Conservation (phyloP, 2,797 vertebrate species). For the Scolopax rusticola region DNA sequence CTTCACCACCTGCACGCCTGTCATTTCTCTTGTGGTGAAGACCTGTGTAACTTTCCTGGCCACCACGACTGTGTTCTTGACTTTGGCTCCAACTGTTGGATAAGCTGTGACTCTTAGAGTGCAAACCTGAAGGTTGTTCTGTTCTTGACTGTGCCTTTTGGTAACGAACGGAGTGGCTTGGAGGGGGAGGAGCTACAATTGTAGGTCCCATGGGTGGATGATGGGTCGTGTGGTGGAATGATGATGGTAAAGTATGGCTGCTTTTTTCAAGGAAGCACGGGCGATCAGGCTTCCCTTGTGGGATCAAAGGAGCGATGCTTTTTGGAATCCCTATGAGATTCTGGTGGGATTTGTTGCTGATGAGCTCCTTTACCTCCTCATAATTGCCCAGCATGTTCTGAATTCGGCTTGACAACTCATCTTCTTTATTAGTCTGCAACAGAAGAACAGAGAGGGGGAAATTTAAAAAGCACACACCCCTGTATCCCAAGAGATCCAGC, state of each 20-base stretch:
- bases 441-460: not conserved
- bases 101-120: constrained; percentile 55
- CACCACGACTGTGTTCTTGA: not conserved
- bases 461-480: not conserved
- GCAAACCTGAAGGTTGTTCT: constrained; percentile 61
- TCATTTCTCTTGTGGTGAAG: constrained; percentile 68
- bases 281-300: constrained; percentile 71
- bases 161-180: constrained; percentile 68
- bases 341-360: constrained; percentile 78
- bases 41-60: constrained; percentile 39
- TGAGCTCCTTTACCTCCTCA: constrained; percentile 87
- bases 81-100: constrained; percentile 42
- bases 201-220: constrained; percentile 60
- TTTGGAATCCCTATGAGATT: constrained; percentile 71
- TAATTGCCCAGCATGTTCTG: constrained; percentile 94
- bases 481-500: not conserved
- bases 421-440: constrained; percentile 90
- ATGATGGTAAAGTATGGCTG: constrained; percentile 45
- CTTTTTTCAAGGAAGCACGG: constrained; percentile 73
- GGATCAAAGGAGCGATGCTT: constrained; percentile 63
- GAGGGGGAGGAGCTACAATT: constrained; percentile 57
- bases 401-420: constrained; percentile 92
- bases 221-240: constrained; percentile 76
- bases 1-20: constrained; percentile 66
- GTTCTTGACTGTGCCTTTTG: constrained; percentile 69